Percentiles rank a stretch among this genome's conserved stretches.
Evolutionary conservation across 1,140 invertebrate species (phyloP).

Genomic region (Cotesia chilonis): DNA sequence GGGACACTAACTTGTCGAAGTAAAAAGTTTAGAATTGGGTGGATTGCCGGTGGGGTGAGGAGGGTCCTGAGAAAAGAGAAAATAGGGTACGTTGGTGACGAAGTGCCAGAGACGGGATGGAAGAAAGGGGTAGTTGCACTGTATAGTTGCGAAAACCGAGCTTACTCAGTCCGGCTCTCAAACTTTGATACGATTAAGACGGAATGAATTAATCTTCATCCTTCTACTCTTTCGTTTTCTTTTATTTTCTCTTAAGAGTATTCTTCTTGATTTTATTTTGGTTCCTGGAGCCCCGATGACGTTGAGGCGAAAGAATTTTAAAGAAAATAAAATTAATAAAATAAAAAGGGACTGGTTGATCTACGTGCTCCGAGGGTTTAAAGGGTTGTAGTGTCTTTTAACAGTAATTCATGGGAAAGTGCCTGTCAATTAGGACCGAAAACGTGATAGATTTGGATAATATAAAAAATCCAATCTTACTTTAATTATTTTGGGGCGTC

Average conservation of each 20-base stretch:
- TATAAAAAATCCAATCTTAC: conserved; percentile 28
- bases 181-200: conserved; percentile 68
- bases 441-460: conserved; percentile 34
- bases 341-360: conserved; percentile 51
- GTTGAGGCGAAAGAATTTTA: conserved; percentile 21
- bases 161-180: conserved; percentile 51
- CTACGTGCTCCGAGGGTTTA: conserved; percentile 44
- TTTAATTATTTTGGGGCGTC: conserved; percentile 29
- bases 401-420: conserved; percentile 41
- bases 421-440: conserved; percentile 54
- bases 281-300: conserved; percentile 35
- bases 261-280: too few species aligned
- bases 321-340: conserved; percentile 20
- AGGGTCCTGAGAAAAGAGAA: conserved; percentile 39
- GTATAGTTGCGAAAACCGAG: conserved; percentile 43
- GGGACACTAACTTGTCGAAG: conserved; percentile 40
- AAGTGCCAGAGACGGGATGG: conserved; percentile 21
- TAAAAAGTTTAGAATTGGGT: conserved; percentile 55
- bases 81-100: conserved; percentile 8
- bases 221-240: conserved; percentile 26
- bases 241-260: too few species aligned
- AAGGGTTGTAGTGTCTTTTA: conserved; percentile 32
- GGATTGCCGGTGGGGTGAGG: conserved; percentile 33
- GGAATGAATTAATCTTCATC: conserved; percentile 68
- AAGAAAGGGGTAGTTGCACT: conserved; percentile 34